Percentiles rank a stretch among this genome's conserved stretches.
Evolutionary conservation across 37 sponge, comb jelly and placozoan species (phyloP).

Genomic region (Ianthella basta): DNA sequence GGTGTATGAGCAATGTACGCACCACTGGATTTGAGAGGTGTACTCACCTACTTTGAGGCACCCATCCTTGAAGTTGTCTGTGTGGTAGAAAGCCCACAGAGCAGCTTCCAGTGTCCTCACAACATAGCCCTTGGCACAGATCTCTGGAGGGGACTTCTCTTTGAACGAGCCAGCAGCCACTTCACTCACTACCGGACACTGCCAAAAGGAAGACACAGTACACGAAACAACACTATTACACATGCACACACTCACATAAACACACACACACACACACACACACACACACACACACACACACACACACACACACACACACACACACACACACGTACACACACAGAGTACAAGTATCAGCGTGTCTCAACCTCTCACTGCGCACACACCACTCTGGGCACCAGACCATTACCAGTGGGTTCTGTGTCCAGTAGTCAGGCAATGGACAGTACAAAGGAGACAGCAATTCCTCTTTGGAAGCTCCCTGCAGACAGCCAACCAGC

Average conservation of each 20-base stretch:
- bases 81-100: constrained; percentile 85
- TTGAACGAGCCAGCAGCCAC: constrained; percentile 80
- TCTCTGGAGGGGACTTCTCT: constrained; percentile 69
- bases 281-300: constrained; percentile 14
- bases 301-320: constrained; percentile 14
- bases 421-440: constrained; percentile 57
- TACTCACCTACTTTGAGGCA: constrained; percentile 74
- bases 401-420: constrained; percentile 71
- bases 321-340: neutral
- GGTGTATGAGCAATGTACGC: no score
- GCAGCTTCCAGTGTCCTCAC: constrained; percentile 84
- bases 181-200: constrained; percentile 62
- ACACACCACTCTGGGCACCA: no score
- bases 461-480: constrained; percentile 77
- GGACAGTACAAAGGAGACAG: constrained; percentile 76
- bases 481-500: constrained; percentile 78
- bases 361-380: no score
- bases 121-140: constrained; percentile 77
- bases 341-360: no score
- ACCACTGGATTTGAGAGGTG: no score
- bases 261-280: neutral
- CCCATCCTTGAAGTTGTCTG: constrained; percentile 82
- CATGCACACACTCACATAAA: neutral
- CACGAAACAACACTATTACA: neutral
- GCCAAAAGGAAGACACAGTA: neutral